phyloP scores from a whole-genome alignment of 1,140 invertebrate species.

The Anadara kagoshimensis region DNA sequence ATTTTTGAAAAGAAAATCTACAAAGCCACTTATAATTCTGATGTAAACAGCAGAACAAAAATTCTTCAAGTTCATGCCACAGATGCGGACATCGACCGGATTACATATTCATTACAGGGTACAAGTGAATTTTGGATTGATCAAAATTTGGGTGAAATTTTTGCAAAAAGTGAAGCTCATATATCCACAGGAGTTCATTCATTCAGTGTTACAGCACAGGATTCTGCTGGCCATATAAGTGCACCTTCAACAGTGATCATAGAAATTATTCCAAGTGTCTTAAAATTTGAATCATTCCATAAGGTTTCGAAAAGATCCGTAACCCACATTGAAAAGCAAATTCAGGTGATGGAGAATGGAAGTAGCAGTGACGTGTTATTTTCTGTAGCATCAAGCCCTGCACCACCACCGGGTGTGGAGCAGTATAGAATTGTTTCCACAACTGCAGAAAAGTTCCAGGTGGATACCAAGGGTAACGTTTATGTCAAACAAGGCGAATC shows the following conservation, averaged over 20 bases:
- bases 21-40: background rate
- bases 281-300: slow-evolving; percentile 33
- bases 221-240: slow-evolving; percentile 21
- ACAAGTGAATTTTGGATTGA: slow-evolving; percentile 25
- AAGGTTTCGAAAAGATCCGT: slow-evolving; percentile 23
- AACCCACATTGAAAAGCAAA: slow-evolving; percentile 30
- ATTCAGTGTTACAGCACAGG: slow-evolving; percentile 25
- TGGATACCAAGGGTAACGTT: slow-evolving; percentile 37
- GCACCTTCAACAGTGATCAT: slow-evolving; percentile 16
- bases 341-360: slow-evolving; percentile 36
- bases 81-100: slow-evolving; percentile 24
- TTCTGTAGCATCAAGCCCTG: slow-evolving; percentile 7
- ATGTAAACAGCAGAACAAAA: slow-evolving; percentile 1
- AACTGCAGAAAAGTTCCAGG: slow-evolving; percentile 32
- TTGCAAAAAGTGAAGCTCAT: slow-evolving; percentile 7
- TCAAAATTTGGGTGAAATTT: slow-evolving; percentile 14
- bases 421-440: slow-evolving; percentile 22
- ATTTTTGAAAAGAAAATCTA: slow-evolving; percentile 32
- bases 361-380: slow-evolving; percentile 28
- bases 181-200: slow-evolving; percentile 4
- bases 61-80: slow-evolving; percentile 22
- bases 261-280: slow-evolving; percentile 5
- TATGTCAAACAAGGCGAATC: slow-evolving; percentile 21
- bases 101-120: slow-evolving; percentile 25
- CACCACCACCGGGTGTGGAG: slow-evolving; percentile 19